phyloP scores from a whole-genome alignment of 2,113 vertebrate species.

The Orthonyx spaldingii region DNA sequence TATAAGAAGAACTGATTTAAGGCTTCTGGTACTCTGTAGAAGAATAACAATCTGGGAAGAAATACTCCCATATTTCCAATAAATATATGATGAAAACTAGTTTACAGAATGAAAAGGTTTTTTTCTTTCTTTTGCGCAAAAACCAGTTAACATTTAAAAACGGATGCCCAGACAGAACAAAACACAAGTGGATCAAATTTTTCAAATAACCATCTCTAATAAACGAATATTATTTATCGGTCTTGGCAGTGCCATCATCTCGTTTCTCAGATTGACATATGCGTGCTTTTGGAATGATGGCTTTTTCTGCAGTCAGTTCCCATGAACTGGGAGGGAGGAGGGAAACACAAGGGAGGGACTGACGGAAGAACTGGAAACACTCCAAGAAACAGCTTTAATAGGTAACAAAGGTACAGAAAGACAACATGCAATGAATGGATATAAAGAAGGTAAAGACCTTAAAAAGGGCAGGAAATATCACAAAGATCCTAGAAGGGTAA shows the following conservation, averaged over 20 bases:
- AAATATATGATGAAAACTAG: neutral
- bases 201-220: neutral
- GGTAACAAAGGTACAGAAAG: neutral
- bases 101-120: neutral
- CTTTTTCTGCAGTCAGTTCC: neutral
- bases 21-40: neutral
- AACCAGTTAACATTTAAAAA: neutral
- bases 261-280: neutral
- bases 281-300: neutral
- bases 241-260: neutral
- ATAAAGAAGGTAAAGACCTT: neutral
- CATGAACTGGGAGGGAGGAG: neutral
- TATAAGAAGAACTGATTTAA: conserved; percentile 8
- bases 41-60: neutral
- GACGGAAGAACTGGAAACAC: neutral
- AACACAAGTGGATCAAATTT: neutral
- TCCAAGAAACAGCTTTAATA: neutral
- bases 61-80: neutral
- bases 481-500: neutral
- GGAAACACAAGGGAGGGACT: neutral
- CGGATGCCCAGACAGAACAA: neutral
- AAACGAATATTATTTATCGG: neutral
- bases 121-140: neutral
- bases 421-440: neutral
- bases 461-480: neutral